Evolutionary conservation across 2,113 vertebrate species (phyloP).

Genomic region (Neogobius melanostomus): DNA sequence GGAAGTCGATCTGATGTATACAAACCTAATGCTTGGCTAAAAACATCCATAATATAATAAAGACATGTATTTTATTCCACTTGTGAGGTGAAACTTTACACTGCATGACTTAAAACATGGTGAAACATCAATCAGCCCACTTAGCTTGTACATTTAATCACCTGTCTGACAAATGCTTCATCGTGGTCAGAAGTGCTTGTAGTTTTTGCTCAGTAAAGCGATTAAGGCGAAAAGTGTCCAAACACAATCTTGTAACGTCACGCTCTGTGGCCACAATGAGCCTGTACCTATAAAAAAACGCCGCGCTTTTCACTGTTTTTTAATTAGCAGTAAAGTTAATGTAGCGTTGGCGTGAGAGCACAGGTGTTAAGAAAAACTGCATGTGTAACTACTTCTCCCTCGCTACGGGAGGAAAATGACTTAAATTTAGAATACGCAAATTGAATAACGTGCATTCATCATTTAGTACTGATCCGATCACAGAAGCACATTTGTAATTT

Average conservation of each 20-base stretch:
- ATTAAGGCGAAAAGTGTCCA: not conserved
- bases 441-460: too few species aligned
- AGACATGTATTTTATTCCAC: too few species aligned
- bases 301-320: not conserved
- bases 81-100: too few species aligned
- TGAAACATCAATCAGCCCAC: too few species aligned
- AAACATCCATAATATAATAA: too few species aligned
- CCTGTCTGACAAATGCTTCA: not conserved
- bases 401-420: not conserved
- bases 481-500: too few species aligned
- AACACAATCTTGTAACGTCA: not conserved
- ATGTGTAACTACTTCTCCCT: not conserved
- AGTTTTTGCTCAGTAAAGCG: not conserved
- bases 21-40: too few species aligned
- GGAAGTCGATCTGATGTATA: too few species aligned
- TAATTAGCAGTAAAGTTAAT: slow-evolving; percentile 21
- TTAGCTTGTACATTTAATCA: not conserved
- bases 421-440: too few species aligned
- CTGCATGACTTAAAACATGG: too few species aligned
- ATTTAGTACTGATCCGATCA: too few species aligned
- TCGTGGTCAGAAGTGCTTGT: not conserved
- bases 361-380: not conserved
- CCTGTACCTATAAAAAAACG: not conserved
- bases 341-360: slow-evolving; percentile 4
- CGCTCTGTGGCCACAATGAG: not conserved